phyloP scores from a whole-genome alignment of 2,888 invertebrate genomes.

The Idaea biselata region DNA sequence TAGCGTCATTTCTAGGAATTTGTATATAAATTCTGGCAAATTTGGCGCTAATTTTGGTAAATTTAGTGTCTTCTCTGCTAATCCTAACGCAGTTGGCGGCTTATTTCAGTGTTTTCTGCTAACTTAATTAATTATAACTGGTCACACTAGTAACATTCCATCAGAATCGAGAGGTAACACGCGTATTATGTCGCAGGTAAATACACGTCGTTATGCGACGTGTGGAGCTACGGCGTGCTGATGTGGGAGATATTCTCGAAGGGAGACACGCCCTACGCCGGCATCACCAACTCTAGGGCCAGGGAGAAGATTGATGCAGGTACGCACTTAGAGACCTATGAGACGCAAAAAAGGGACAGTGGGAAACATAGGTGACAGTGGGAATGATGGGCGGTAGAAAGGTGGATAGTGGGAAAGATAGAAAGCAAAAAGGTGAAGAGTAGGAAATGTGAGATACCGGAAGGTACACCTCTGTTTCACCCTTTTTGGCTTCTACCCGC shows the following conservation, averaged over 20 bases:
- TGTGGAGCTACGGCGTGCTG: constrained; percentile 97
- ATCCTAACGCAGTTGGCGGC: neutral
- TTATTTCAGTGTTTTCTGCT: neutral
- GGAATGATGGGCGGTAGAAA: too few species aligned
- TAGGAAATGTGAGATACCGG: too few species aligned
- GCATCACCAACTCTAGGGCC: constrained; percentile 95
- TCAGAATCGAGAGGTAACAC: neutral
- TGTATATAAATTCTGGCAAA: too few species aligned
- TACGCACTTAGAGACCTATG: constrained; percentile 49
- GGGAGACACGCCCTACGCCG: constrained; percentile 96
- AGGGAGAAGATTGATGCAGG: constrained; percentile 96
- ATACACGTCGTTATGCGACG: constrained; percentile 96
- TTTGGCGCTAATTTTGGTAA: too few species aligned
- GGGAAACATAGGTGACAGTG: too few species aligned
- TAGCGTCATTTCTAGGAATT: too few species aligned
- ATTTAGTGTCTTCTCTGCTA: neutral
- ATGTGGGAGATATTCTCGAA: constrained; percentile 98
- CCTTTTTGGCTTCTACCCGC: too few species aligned
- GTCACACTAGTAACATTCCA: neutral
- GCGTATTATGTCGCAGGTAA: constrained; percentile 82
- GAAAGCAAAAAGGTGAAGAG: too few species aligned
- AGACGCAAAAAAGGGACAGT: too few species aligned
- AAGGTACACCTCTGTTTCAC: too few species aligned
- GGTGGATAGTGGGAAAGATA: too few species aligned
- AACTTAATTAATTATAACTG: neutral